A percentile compares a stretch with the other conserved stretches of the same genome.
Evolutionary conservation across 2,797 vertebrate species (phyloP).

Genomic region (Myotis planiceps): DNA sequence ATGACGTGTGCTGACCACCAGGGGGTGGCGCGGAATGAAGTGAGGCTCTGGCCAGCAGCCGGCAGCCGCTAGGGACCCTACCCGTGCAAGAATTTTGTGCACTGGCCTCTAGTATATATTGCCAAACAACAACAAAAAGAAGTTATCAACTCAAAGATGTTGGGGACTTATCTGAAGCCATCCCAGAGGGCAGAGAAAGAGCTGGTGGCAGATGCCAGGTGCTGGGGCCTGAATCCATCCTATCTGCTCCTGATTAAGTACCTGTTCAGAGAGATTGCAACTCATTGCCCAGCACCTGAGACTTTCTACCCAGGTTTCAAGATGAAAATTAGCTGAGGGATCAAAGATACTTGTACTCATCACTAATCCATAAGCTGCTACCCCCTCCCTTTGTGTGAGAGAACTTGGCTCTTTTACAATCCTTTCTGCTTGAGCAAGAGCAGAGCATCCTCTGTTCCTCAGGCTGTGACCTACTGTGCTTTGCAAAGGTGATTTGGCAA

Average conservation of each 20-base stretch:
- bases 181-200: background rate
- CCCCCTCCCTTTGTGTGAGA: background rate
- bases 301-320: background rate
- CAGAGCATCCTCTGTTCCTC: background rate
- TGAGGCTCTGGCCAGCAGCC: no score
- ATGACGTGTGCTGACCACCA: no score
- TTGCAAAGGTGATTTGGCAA: conserved; percentile 61
- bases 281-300: conserved; percentile 2
- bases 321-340: background rate
- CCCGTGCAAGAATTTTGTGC: no score
- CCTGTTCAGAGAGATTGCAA: background rate
- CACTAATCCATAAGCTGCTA: background rate
- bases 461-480: background rate
- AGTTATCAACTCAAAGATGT: background rate
- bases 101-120: no score
- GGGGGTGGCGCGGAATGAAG: no score
- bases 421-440: conserved; percentile 12
- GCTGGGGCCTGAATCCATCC: background rate
- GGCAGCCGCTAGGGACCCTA: no score
- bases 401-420: background rate
- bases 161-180: background rate
- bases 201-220: background rate
- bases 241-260: background rate
- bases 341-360: background rate
- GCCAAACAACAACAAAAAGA: background rate